Evolutionary conservation across 1,140 invertebrate genomes (phyloP), one percentile per base, ranked within the genome.

Genomic region (Neodiprion virginianus): DNA sequence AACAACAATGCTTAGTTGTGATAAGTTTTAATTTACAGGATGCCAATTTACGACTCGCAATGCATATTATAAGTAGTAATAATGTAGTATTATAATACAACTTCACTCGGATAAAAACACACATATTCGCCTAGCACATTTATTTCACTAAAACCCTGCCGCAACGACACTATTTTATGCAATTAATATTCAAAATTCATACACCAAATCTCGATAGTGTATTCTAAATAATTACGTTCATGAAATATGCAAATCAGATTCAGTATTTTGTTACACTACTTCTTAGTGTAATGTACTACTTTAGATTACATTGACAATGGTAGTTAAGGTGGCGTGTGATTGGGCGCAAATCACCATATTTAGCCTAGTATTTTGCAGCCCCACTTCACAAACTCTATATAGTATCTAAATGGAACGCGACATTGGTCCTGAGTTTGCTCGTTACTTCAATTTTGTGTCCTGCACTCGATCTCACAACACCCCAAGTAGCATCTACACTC

Each of bases 21-120:
- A 71, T 71, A 14, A 71, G 70, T 48, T 81, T 83, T 81, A 83
- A 83, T 84, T 82, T 84, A 84, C 82, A 83, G 78, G 75, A 78
- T 79, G 76, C 74, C 74, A 82, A 75, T 78, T 79, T 72, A 81
- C 77, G 77, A 77, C 69, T 80, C 73, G 76, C 73, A 81, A 77
- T 78, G 77, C 69, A 80, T 72, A 75, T 77, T 80, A 80, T 77
- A 76, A 72, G 75, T 78, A 80, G 77, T 78, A 81, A 80, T 83
- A 79, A 79, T 81, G 68, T 61, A 61, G 76, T 80, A 80, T 78
- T 84, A 84, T 82, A 79, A 76, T 84, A 83, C 82, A 84, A 82
- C 79, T 82, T 86, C 81, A 79, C 79, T 84, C 79, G 80, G 83
- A 84, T 86, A 86, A 86, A 87, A 86, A 86, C 85, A 86, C 83